Evolutionary conservation across 2,797 vertebrate genomes (phyloP).

Genomic region (Syngnathus rostellatus): DNA sequence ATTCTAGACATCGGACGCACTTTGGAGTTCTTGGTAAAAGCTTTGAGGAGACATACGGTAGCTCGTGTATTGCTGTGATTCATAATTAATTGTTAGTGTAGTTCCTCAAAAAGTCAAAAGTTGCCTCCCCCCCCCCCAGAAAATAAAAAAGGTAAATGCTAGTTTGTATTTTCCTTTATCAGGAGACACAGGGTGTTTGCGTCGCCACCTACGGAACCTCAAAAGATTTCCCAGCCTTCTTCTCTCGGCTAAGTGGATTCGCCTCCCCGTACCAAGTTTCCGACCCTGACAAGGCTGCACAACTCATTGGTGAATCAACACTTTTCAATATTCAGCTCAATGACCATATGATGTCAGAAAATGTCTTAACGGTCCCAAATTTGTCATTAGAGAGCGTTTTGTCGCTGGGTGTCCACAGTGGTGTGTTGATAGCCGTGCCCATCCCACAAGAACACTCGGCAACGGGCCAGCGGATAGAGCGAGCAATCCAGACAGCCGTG

Average conservation of each 20-base stretch:
- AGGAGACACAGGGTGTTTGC: conserved; percentile 89
- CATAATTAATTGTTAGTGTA: not conserved
- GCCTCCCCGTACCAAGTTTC: conserved; percentile 69
- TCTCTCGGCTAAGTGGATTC: conserved; percentile 75
- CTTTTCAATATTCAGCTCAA: not conserved
- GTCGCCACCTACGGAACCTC: conserved; percentile 79
- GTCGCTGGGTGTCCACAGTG: conserved; percentile 72
- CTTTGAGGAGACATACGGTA: not conserved
- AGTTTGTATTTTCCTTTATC: not conserved
- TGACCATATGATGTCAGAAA: not conserved
- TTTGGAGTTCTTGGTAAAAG: conserved; percentile 81
- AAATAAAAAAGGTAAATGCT: too few relatives aligned
- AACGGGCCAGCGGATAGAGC: conserved; percentile 71
- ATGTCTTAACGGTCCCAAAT: not conserved
- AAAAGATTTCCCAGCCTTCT: conserved; percentile 83
- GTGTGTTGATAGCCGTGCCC: conserved; percentile 81
- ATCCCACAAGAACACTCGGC: conserved; percentile 73
- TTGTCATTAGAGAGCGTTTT: conserved; percentile 61
- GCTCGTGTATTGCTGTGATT: not conserved
- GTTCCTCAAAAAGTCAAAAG: not conserved
- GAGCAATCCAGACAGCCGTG: conserved; percentile 73
- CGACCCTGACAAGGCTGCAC: conserved; percentile 74
- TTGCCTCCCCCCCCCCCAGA: too few relatives aligned
- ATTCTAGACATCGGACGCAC: conserved; percentile 87
- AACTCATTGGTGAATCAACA: conserved; percentile 72